Evolutionary conservation across 2,888 invertebrate species (phyloP).

Genomic region (Hoplodrina blanda): DNA sequence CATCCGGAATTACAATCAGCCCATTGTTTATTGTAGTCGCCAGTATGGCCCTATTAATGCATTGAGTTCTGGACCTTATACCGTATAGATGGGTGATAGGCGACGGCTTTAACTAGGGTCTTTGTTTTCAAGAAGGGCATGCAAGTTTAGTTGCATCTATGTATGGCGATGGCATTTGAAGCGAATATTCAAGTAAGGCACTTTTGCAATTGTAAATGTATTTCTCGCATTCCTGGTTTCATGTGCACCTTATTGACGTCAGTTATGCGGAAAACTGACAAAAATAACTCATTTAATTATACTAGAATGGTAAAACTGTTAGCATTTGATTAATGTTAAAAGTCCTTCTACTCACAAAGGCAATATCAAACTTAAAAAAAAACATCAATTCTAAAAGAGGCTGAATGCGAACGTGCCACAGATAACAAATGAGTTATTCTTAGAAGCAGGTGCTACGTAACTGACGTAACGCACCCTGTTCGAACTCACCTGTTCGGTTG

Average conservation of each 20-base stretch:
- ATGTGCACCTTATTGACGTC: slow-evolving; percentile 13
- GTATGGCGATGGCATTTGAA: slow-evolving; percentile 18
- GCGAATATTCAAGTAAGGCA: slow-evolving; percentile 35
- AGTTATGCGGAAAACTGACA: slow-evolving; percentile 5
- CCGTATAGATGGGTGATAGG: slow-evolving; percentile 54
- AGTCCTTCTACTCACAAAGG: slow-evolving; percentile 23
- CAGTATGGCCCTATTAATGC: slow-evolving; percentile 56
- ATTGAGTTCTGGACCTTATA: slow-evolving; percentile 66
- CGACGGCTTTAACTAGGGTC: slow-evolving; percentile 15
- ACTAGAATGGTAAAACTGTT: slow-evolving; percentile 7
- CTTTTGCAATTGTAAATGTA: slow-evolving; percentile 4
- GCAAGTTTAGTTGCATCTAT: slow-evolving; percentile 12
- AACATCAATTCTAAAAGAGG: slow-evolving; percentile 34
- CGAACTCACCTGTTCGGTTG: slow-evolving; percentile 77
- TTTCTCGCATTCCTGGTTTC: slow-evolving; percentile 33
- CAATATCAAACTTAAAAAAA: slow-evolving; percentile 20
- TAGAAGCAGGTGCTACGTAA: slow-evolving; percentile 61
- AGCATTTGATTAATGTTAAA: slow-evolving; percentile 12
- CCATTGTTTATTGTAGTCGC: slow-evolving; percentile 70
- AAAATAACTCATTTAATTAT: slow-evolving; percentile 3
- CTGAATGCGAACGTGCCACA: slow-evolving; percentile 60
- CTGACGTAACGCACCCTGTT: slow-evolving; percentile 31
- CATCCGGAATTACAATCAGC: slow-evolving; percentile 83
- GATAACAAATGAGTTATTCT: slow-evolving; percentile 63
- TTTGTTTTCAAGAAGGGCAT: slow-evolving; percentile 54